Percentiles rank a stretch among this genome's conserved stretches.
Conservation (phyloP, 2,113 vertebrate genomes). For the Alectura lathami region DNA sequence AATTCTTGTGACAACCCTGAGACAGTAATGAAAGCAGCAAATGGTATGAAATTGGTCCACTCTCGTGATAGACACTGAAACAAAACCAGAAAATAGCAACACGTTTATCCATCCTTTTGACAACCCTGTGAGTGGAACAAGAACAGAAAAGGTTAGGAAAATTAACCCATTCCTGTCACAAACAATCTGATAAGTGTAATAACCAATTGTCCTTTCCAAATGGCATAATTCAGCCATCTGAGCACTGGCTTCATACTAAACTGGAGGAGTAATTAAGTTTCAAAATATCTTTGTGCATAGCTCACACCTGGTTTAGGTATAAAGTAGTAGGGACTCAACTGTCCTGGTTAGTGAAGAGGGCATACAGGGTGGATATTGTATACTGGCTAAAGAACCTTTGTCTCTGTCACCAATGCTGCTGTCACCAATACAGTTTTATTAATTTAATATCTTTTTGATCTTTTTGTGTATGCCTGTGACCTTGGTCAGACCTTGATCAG, state of each 20-base stretch:
- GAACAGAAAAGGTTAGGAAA: constrained; percentile 71
- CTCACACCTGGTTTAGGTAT: constrained; percentile 10
- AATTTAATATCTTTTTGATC: not conserved
- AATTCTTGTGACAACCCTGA: constrained; percentile 81
- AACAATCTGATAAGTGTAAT: constrained; percentile 56
- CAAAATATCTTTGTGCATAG: constrained; percentile 16
- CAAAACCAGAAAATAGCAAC: constrained; percentile 71
- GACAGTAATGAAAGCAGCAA: constrained; percentile 76
- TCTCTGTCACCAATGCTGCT: not conserved
- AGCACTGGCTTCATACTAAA: not conserved
- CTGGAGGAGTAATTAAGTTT: constrained; percentile 59
- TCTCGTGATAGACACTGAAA: constrained; percentile 71
- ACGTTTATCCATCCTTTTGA: constrained; percentile 68
- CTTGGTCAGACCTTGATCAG: not conserved
- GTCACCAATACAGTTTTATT: not conserved
- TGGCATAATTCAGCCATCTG: constrained; percentile 18
- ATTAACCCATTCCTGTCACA: constrained; percentile 76
- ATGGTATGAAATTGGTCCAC: constrained; percentile 75
- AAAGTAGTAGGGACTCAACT: not conserved
- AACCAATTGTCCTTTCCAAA: constrained; percentile 52
- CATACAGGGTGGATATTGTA: not conserved
- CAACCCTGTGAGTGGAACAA: constrained; percentile 52
- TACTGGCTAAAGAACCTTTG: not conserved
- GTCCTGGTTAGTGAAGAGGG: not conserved
- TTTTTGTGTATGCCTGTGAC: not conserved